Evolutionary conservation across 2,113 vertebrate species (phyloP).

Genomic region (Nycticryphes semicollaris): DNA sequence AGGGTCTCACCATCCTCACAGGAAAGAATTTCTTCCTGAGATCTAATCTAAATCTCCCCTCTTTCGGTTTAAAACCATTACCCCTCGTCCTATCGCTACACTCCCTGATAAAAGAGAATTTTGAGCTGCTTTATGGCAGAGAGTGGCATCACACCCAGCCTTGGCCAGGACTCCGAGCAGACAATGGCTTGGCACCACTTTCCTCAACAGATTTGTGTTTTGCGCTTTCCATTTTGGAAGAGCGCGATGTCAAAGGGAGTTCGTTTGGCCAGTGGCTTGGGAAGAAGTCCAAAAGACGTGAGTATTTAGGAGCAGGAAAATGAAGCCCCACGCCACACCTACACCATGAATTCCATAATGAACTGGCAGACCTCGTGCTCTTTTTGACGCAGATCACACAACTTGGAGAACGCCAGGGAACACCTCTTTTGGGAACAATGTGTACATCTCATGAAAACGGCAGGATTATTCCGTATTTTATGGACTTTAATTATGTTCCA

Average conservation of each 20-base stretch:
- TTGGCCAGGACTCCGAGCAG: background rate
- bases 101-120: background rate
- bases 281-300: background rate
- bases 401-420: background rate
- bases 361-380: background rate
- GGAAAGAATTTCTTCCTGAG: too few species aligned
- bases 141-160: background rate
- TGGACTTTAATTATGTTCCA: background rate
- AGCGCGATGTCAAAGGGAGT: background rate
- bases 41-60: too few species aligned
- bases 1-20: too few species aligned
- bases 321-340: background rate
- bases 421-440: constrained; percentile 5
- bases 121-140: background rate
- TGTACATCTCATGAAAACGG: background rate
- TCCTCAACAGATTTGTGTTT: background rate
- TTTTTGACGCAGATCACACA: background rate
- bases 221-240: background rate
- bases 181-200: background rate
- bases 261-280: background rate
- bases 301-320: background rate
- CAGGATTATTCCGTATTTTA: background rate
- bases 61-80: too few species aligned
- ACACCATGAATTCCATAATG: background rate
- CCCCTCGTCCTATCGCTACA: too few species aligned